phyloP scores from a whole-genome alignment of 1,140 invertebrate genomes.

The Drosophila suzukii region DNA sequence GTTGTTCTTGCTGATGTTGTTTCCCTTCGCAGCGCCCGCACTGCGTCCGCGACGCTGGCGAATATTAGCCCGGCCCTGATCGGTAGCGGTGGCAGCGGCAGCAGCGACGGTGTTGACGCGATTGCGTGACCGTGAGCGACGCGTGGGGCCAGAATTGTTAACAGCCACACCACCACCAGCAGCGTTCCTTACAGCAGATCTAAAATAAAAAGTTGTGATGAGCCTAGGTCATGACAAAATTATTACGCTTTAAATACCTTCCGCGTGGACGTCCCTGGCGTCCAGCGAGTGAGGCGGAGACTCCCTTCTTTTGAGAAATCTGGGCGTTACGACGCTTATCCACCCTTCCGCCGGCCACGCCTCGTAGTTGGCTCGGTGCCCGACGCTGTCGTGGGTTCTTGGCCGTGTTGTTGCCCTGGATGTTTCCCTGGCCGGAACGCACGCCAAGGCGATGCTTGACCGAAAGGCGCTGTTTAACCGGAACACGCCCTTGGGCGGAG shows the following conservation, averaged over 20 bases:
- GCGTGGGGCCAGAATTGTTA: conserved; percentile 29
- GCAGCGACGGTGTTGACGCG: conserved; percentile 49
- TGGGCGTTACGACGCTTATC: conserved; percentile 65
- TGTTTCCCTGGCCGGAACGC: conserved; percentile 53
- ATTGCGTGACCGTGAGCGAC: conserved; percentile 60
- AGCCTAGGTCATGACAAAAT: not conserved
- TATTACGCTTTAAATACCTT: conserved; percentile 50
- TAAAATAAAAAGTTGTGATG: conserved; percentile 1
- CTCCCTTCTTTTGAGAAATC: conserved; percentile 36
- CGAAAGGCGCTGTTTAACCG: conserved; percentile 58
- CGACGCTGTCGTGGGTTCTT: conserved; percentile 28
- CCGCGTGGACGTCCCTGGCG: conserved; percentile 59
- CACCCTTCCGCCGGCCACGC: conserved; percentile 71
- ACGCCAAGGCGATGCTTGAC: conserved; percentile 74
- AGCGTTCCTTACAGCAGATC: conserved; percentile 59
- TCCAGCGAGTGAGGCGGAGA: conserved; percentile 41
- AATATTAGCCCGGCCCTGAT: conserved; percentile 37
- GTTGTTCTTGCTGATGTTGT: conserved; percentile 32
- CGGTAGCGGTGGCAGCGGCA: conserved; percentile 34
- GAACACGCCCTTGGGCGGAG: conserved; percentile 9
- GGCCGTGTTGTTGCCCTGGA: conserved; percentile 16
- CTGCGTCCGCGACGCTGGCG: conserved; percentile 68
- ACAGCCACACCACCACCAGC: conserved; percentile 39
- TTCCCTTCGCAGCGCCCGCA: conserved; percentile 49
- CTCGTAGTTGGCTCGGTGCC: conserved; percentile 55